Percentiles rank a stretch among this genome's conserved stretches.
phyloP scores from a whole-genome alignment of 2,888 invertebrate species.

The Amiota minor region DNA sequence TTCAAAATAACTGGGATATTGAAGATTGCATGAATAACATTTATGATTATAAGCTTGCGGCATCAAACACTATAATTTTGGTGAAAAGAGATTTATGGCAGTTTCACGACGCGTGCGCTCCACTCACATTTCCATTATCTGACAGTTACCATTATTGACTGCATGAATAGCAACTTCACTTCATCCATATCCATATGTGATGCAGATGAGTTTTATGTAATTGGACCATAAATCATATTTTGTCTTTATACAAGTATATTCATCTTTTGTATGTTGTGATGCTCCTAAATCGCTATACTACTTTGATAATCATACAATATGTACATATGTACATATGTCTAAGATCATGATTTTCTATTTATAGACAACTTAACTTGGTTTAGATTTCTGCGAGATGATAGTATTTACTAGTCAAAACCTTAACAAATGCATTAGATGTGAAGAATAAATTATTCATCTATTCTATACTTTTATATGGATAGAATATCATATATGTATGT shows the following conservation, averaged over 20 bases:
- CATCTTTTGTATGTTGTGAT: slow-evolving; percentile 24
- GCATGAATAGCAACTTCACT: slow-evolving; percentile 4
- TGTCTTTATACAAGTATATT: slow-evolving; percentile 48
- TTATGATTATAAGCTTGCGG: too few species aligned
- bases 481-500: slow-evolving; percentile 50
- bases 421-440: too few species aligned
- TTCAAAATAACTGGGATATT: too few species aligned
- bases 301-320: too few species aligned
- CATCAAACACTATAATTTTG: not conserved
- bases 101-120: not conserved
- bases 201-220: slow-evolving; percentile 42
- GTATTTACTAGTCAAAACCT: slow-evolving; percentile 28
- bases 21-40: too few species aligned
- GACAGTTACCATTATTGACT: not conserved
- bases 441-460: too few species aligned
- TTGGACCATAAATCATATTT: slow-evolving; percentile 62
- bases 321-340: too few species aligned
- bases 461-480: too few species aligned
- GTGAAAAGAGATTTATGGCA: not conserved
- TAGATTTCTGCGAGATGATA: too few species aligned
- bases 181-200: not conserved
- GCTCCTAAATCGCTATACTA: not conserved
- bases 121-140: not conserved
- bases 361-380: too few species aligned
- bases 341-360: too few species aligned